These are phyloP conservation scores for Ceratosolen fusciceps DNA, from an alignment of 1,140 invertebrate genomes.

Conservation along the genomic window DNA sequence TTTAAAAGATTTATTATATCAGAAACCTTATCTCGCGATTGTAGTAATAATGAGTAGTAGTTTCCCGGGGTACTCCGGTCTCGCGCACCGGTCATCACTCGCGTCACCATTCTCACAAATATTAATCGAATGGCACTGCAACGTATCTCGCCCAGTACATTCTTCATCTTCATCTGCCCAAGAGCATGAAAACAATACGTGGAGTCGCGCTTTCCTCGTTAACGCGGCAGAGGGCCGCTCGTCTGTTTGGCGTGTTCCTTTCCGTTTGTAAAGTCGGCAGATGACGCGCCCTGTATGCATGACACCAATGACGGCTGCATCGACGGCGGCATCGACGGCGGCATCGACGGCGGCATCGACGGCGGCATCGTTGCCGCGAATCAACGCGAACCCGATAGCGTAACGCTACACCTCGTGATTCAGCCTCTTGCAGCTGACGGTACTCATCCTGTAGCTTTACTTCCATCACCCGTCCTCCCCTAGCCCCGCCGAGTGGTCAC, in stretches of 20 bases:
- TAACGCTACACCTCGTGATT: conserved; percentile 8
- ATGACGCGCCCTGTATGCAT: conserved; percentile 29
- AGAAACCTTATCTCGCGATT: neutral
- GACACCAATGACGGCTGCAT: too few relatives aligned
- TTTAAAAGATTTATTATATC: neutral
- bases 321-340: too few relatives aligned
- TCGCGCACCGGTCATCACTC: neutral
- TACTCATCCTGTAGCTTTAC: neutral
- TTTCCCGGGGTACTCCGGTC: too few relatives aligned
- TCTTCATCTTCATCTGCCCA: neutral
- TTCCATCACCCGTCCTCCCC: too few relatives aligned
- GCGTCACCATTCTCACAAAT: neutral
- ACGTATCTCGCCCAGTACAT: neutral
- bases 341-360: neutral
- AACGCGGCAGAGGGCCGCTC: neutral
- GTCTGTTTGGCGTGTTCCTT: too few relatives aligned
- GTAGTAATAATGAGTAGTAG: too few relatives aligned
- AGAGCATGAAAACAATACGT: neutral
- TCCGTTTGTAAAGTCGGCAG: neutral
- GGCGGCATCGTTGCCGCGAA: neutral
- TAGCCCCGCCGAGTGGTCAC: neutral
- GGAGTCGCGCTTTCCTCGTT: conserved; percentile 1
- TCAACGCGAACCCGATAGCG: conserved; percentile 31
- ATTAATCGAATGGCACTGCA: neutral
- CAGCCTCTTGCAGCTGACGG: neutral